These are phyloP conservation scores for Ispidina picta DNA, from an alignment of 2,797 vertebrate species.

Conservation along the genomic window DNA sequence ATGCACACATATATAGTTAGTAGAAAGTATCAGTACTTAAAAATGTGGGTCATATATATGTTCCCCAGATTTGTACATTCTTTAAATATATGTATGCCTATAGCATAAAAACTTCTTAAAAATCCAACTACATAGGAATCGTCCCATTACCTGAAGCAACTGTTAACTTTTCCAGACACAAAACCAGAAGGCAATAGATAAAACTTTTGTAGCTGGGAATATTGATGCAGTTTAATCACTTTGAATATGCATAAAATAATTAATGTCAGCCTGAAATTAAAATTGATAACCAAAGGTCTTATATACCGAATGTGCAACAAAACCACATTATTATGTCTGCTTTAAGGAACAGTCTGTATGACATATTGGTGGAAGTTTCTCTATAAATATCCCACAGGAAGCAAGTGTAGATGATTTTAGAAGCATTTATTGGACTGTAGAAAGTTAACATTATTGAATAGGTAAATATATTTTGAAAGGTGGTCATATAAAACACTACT, in stretches of 20 bases:
- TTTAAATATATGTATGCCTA: not conserved
- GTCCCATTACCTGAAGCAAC: not conserved
- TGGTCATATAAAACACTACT: not conserved
- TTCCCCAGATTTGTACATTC: not conserved
- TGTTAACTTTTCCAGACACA: not conserved
- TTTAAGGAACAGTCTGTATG: not conserved
- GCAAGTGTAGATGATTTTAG: not conserved
- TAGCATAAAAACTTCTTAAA: not conserved
- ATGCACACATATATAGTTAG: accelerated
- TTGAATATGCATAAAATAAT: not conserved
- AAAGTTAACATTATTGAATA: not conserved
- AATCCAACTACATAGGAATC: not conserved
- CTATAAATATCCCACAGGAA: not conserved
- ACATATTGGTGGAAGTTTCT: not conserved
- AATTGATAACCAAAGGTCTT: not conserved
- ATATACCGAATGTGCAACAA: not conserved
- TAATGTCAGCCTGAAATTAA: not conserved
- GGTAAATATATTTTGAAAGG: not conserved
- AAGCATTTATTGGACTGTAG: not conserved
- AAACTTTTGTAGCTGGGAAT: accelerated
- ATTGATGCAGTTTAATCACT: not conserved
- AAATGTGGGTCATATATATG: accelerated
- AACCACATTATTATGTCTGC: not conserved
- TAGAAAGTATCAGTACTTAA: not conserved
- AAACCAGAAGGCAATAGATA: not conserved